Conservation (phyloP, 1,140 invertebrate genomes). For the Panagrolaimus sp. region DNA sequence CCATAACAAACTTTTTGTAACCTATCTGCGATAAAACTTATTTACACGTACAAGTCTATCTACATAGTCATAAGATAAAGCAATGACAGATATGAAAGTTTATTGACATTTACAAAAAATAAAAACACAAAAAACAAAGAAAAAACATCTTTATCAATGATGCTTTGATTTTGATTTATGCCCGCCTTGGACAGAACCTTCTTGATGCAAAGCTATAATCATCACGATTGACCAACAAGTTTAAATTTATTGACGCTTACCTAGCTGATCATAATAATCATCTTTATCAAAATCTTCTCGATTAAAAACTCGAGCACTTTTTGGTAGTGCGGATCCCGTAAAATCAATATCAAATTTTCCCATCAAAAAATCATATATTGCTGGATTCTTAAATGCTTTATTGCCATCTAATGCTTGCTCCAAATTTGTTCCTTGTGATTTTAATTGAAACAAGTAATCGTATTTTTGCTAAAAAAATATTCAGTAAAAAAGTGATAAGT, state of each 20-base stretch:
- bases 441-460: not conserved
- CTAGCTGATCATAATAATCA: not conserved
- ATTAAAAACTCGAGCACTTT: conserved; percentile 1
- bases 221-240: no score
- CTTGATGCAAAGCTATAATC: no score
- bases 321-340: not conserved
- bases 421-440: not conserved
- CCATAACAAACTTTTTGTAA: no score
- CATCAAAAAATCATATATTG: not conserved
- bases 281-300: not conserved
- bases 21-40: no score
- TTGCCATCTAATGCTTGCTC: not conserved
- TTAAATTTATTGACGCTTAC: not conserved
- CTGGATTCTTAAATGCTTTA: not conserved
- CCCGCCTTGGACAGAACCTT: no score
- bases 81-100: no score
- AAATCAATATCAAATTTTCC: not conserved
- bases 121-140: no score
- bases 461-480: conserved; percentile 1
- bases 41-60: no score
- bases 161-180: no score
- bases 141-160: no score
- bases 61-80: no score
- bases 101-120: no score
- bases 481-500: not conserved